Percentiles rank a stretch among this genome's conserved stretches.
These are phyloP conservation scores for Uria lomvia DNA, from an alignment of 2,113 vertebrate genomes.

Conservation along the genomic window DNA sequence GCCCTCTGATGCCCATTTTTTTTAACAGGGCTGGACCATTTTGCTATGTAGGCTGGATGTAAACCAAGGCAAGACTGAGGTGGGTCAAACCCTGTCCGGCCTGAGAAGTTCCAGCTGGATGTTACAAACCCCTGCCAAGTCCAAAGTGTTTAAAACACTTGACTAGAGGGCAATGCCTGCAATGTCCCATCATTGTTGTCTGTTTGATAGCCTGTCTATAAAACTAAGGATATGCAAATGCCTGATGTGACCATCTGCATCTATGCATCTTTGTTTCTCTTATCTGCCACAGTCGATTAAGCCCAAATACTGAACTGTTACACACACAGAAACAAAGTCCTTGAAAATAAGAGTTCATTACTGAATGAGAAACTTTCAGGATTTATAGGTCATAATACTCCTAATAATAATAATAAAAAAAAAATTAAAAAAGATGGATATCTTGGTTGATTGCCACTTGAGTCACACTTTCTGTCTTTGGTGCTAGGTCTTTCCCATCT, in stretches of 20 bases:
- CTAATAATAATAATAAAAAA: neutral
- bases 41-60: neutral
- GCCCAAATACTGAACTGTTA: neutral
- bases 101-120: neutral
- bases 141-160: neutral
- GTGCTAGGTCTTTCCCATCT: neutral
- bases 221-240: neutral
- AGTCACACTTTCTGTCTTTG: neutral
- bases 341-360: neutral
- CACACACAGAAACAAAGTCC: neutral
- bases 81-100: neutral
- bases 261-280: neutral
- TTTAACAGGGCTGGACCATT: neutral
- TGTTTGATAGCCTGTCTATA: neutral
- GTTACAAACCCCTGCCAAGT: neutral
- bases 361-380: neutral
- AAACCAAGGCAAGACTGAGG: neutral
- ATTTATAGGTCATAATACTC: neutral
- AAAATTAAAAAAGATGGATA: neutral
- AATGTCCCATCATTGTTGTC: neutral
- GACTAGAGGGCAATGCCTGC: neutral
- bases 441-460: neutral
- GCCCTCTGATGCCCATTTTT: neutral
- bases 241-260: neutral
- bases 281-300: neutral